Evolutionary conservation across 2,888 invertebrate species (phyloP), one percentile per base, ranked within the genome.

Genomic region (Parnassius smintheus): DNA sequence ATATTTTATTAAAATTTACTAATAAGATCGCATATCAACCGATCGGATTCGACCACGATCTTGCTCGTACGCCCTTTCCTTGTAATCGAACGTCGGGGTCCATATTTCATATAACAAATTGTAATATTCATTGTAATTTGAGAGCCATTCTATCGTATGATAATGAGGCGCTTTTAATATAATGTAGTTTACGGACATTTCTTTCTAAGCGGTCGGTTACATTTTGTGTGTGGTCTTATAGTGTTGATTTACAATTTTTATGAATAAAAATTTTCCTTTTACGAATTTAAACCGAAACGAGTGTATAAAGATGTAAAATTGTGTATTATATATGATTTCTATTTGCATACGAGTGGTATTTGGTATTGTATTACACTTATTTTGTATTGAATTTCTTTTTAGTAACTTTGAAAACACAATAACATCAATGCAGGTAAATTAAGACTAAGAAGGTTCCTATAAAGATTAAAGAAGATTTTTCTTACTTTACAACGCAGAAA

Each of bases 61-160:
- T n/a, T 8, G 57, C 25, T 41, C 45, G 50, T 41, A 81, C 83
- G 82, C 83, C 84, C 78, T 73, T 85, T 83, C 74, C 82, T 72
- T 84, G 83, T 83, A 71, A 69, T 64, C 67, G 63, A 66, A 62
- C 70, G 69, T 68, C 66, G 65, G 65, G 68, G 72, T 64, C 72
- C 72, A 78, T 85, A 83, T 80, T 81, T 85, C 82, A 83, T 82
- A 77, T 70, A 79, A 80, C 76, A 80, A 81, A 83, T 77, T 79
- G 80, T 80, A 76, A 78, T 77, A 77, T 75, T 76, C 78, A 77
- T 79, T 82, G 85, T 84, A 85, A 85, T 80, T 79, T 81, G 84
- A 85, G 82, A 79, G 75, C 64, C 68, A 70, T 73, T 72, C 70
- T 68, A 70, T 66, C 59, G 59, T 76, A 77, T 78, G 75, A 67